Base-by-base conservation (phyloP, 1,140 invertebrate genomes). In the Musca vetustissima region DNA sequence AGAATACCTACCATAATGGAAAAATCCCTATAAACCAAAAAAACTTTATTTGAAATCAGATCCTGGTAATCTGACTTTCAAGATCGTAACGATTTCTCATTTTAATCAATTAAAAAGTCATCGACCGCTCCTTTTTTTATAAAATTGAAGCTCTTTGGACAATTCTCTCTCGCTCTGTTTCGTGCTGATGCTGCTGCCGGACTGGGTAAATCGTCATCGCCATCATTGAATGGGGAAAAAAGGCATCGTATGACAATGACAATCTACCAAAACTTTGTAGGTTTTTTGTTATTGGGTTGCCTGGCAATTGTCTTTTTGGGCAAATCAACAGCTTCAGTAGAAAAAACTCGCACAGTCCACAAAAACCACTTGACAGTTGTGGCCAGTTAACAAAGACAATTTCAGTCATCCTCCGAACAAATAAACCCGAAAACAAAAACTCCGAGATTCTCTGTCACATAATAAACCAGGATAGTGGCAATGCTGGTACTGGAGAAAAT, bases 81-180 rank as follows among this genome's bases (percentile, higher is more conserved):
- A 25, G 76, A 80, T 80, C 78, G 78, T 75, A 80, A 80, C 78
- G 78, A 80, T 78, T 80, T 79, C 77, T 80, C 76, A 80, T 80
- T 80, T 80, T 80, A 80, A 80, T 80, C 78, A 80, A 80, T 80
- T 80, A 80, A 80, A 79, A 80, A 80, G 78, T 76, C 78, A 79
- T 74, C 77, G 77, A 71, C 69, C 76, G 69, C 61, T 69, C 67
- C 61, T 66, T 50, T 49, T 66, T 64, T 32, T 14, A 50, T n/a
- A n/a, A n/a, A n/a, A n/a, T 1, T 36, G 36, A 11, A 43, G 19
- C 66, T 55, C 32, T 67, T 67, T 52, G 36, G 11, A 43, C 36
- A 43, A 43, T 8, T 43, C 36, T 43, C 36, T 43, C 36, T 43
- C 11, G 36, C 36, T 43, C 36, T 43, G 36, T 6, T 9, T 13